Evolutionary conservation across 2,113 vertebrate species (phyloP), one percentile per base, ranked within the genome.

Genomic region (Halcyon senegalensis): DNA sequence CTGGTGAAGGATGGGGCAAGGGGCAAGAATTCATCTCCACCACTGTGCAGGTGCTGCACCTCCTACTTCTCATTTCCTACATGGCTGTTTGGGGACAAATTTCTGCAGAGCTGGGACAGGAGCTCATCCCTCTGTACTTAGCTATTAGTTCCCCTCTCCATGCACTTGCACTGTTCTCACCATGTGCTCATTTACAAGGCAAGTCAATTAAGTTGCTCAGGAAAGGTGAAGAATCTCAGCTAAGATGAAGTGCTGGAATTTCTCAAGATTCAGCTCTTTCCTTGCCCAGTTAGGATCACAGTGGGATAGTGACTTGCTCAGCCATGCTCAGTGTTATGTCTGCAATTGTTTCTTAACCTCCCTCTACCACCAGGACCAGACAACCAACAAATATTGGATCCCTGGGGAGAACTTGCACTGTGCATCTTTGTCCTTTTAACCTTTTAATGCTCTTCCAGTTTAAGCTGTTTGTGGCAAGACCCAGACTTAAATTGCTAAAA

Each of bases 341-440:
- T 93, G 62, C 69, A 96, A 75, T 84, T 77, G 55, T 68, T 95
- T 51, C 81, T 78, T 91, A 95, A 85, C 78, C 82, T 89, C 66
- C 48, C 19, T 75, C 62, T 89, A 66, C 73, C 56, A 89, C 64
- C 77, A 89, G 64, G 64, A 75, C 72, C 76, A 84, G 7, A 3
- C 3, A 3, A 59, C 55, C 35, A 75, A 4, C 53, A 73, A 84
- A 84, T 84, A 88, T 56, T 75, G 51, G 48, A 84, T 85, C 93
- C 85, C 91, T 53, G 64, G 74, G 63, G 87, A 93, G 30, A 55
- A 69, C 30, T 95, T 92, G 43, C 59, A 87, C 78, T 90, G 30
- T 73, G 58, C 79, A 93, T 44, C 79, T 90, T 90, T 93, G 90
- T 93, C 84, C 84, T 94, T 94, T 96, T 95, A 96, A 94, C 94